Base-by-base conservation (phyloP, 2,797 vertebrate species). In the Crypturellus tataupa region DNA sequence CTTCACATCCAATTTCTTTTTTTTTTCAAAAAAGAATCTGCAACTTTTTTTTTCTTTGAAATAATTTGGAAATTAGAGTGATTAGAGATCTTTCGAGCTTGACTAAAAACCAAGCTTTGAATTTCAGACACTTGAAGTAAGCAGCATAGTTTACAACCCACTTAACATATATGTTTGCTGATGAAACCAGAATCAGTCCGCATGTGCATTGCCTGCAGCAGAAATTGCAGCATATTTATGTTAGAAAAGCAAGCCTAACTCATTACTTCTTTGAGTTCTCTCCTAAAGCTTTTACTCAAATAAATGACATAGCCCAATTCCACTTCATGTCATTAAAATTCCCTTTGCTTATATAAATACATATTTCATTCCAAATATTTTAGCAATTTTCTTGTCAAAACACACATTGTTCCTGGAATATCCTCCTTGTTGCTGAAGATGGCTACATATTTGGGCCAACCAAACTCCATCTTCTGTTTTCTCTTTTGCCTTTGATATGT, bases 241-340 rank as follows among this genome's bases (percentile, higher is more conserved):
- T 70, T 18, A 76, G 42, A 92, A 55, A 90, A 83, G 8, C 47
- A 87, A 96, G 68, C 44, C 72, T 94, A 94, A 63, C 42, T 78
- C 80, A 55, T 91, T 62, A 80, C 72, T 95, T 58, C 63, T 87
- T 59, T 65, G 29, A 84, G 9, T 53, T 79, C 29, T 85, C 35
- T 77, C 91, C 63, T 47, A 81, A 78, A 87, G n/a, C 58, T 47
- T 83, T 21, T 25, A 31, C 15, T 70, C 25, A 49, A 88, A 80
- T 71, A 93, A 90, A 55, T 47, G 42, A 75, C 47, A 78, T 4
- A 82, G 3, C 20, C 35, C n/a, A 67, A 10, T 63, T 90, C 47
- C 70, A 53, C 40, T 46, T n/a, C 23, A 23, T 37, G 14, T 33
- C 49, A 86, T 91, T 72, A 40, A 90, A 72, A 75, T 73, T 60